Percentiles rank a stretch among this genome's conserved stretches.
phyloP scores from a whole-genome alignment of 2,797 vertebrate genomes.

The Rhinoraja longicauda region DNA sequence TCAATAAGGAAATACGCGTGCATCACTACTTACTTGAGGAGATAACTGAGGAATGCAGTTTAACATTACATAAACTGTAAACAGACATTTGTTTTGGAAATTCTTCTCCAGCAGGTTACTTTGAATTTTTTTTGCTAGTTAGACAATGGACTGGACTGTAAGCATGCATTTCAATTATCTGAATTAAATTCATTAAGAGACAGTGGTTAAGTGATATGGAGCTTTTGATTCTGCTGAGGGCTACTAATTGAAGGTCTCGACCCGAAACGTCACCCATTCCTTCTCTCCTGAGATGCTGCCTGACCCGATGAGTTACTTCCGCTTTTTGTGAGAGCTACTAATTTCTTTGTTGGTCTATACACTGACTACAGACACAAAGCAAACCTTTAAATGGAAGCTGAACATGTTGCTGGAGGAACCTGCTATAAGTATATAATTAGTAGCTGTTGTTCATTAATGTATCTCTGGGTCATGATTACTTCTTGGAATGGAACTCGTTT shows the following conservation, averaged over 20 bases:
- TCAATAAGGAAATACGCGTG: not conserved
- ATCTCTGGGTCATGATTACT: not conserved
- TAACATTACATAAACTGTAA: not conserved
- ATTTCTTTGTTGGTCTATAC: not conserved
- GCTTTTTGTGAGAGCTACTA: not conserved
- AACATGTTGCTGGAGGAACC: not conserved
- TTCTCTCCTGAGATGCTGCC: too few relatives aligned
- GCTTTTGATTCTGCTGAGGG: not conserved
- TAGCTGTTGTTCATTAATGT: not conserved
- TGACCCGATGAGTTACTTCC: too few relatives aligned
- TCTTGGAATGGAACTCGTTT: not conserved
- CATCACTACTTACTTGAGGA: not conserved
- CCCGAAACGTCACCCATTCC: too few relatives aligned
- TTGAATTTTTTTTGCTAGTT: not conserved
- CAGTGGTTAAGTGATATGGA: not conserved
- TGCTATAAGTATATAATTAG: not conserved
- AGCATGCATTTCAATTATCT: not conserved
- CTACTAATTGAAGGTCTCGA: too few relatives aligned
- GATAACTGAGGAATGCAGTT: not conserved
- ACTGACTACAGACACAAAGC: not conserved
- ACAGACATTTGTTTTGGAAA: not conserved
- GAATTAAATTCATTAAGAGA: not conserved
- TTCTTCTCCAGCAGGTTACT: not conserved
- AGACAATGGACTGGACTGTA: not conserved
- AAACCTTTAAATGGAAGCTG: not conserved